These are phyloP conservation scores for Cryptoprocta ferox DNA, from an alignment of 2,797 vertebrate genomes.

Conservation along the genomic window DNA sequence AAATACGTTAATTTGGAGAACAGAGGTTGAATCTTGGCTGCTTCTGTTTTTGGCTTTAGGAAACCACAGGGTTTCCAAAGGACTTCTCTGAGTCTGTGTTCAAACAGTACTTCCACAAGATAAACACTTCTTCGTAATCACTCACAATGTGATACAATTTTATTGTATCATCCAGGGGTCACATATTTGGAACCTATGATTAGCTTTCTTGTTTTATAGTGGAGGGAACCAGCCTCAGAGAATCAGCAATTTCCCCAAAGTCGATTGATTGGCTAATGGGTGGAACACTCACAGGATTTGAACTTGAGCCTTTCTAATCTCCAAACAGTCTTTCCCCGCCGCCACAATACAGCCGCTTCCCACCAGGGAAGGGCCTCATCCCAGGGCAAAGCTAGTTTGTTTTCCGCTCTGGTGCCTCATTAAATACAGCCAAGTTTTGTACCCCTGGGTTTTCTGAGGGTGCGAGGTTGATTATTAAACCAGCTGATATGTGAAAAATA, in stretches of 20 bases:
- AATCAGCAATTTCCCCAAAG: neutral
- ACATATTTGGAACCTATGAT: neutral
- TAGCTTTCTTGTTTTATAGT: neutral
- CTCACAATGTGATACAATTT: neutral
- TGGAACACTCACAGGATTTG: neutral
- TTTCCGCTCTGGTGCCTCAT: neutral
- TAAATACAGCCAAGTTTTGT: neutral
- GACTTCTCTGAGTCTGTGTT: neutral
- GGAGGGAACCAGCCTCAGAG: neutral
- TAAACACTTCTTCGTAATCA: neutral
- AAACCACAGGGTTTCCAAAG: neutral
- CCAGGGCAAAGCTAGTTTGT: neutral
- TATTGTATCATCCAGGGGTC: neutral
- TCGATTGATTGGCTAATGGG: neutral
- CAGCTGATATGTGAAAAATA: neutral
- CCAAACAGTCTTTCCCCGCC: neutral
- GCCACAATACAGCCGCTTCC: neutral
- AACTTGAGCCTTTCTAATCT: neutral
- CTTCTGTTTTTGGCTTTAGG: neutral
- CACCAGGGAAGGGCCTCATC: no score
- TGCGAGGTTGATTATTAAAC: conserved; percentile 39
- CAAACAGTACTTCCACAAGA: neutral
- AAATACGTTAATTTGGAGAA: neutral
- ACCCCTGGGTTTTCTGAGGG: neutral
- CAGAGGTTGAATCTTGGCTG: neutral